phyloP scores from a whole-genome alignment of 2,888 invertebrate species.

The Chydorus sphaericus region DNA sequence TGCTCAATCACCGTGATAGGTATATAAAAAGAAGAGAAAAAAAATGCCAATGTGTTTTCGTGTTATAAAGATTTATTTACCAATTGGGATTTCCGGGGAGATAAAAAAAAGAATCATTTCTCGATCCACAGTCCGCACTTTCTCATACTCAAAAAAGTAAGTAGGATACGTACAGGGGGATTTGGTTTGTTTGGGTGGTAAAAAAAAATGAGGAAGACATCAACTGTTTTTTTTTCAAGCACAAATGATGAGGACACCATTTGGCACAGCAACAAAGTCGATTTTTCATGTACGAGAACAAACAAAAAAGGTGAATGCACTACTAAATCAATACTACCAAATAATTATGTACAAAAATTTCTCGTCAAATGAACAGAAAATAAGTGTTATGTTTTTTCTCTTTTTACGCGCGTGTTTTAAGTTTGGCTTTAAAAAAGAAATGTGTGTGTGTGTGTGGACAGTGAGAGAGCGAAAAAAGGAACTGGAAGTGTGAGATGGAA shows the following conservation, averaged over 20 bases:
- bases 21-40: background rate
- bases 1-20: too few relatives aligned
- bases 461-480: constrained; percentile 36
- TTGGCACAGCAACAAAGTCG: too few relatives aligned
- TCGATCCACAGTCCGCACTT: too few relatives aligned
- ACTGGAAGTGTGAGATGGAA: constrained; percentile 38
- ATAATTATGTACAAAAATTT: constrained; percentile 8
- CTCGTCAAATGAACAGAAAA: constrained; percentile 5
- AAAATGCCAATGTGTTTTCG: background rate
- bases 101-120: too few relatives aligned
- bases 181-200: background rate
- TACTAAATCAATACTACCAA: constrained; percentile 4
- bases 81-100: background rate
- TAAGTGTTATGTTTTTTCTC: constrained; percentile 1
- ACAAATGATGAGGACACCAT: background rate
- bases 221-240: too few relatives aligned
- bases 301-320: background rate
- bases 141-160: constrained; percentile 3
- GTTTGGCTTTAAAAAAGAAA: too few relatives aligned
- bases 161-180: background rate
- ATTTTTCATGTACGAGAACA: background rate
- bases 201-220: background rate
- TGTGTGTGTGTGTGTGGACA: constrained; percentile 1
- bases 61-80: background rate
- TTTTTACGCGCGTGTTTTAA: too few relatives aligned